Base-by-base conservation (phyloP, 1,140 invertebrate genomes). In the Eriocheir sinensis region DNA sequence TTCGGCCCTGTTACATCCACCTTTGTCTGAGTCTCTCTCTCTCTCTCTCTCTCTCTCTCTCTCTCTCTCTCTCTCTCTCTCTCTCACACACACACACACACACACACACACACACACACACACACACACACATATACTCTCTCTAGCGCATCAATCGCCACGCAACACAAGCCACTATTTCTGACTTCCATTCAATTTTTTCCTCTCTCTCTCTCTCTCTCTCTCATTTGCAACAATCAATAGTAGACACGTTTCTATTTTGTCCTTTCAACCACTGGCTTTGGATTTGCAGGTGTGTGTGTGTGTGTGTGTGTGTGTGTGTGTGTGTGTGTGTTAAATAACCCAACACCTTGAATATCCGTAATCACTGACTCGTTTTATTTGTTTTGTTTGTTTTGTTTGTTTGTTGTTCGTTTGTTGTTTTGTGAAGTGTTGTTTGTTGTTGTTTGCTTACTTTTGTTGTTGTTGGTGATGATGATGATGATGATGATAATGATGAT, bases 251-350 rank as follows among this genome's bases (percentile, higher is more conserved):
- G 60, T 72, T 72, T 72, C 60, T 72, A 21, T 72, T 72, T 72
- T 72, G 60, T 72, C 60, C 60, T 72, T 72, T 21, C 60, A 72
- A 72, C 60, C 60, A 72, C 21, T 72, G 27, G 60, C 60, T 72
- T 72, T n/a, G n/a, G n/a, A 72, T 72, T n/a, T 21, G n/a, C 60
- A 72, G 60, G 60, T 72, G 60, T 72, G 60, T 72, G 60, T 72
- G 60, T 72, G 60, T 72, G 60, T 72, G 60, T 72, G 60, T 72
- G 60, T 72, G 60, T 72, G 60, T 72, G 60, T 72, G 60, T 72
- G 60, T 72, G 60, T 72, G 60, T 72, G 60, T 72, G 60, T 72
- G 60, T 72, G 60, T 72, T 72, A n/a, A 72, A 72, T 72, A 72
- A 72, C 27, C 27, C 60, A 72, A 72, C 60, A 72, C 60, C 60